These are phyloP conservation scores for Lepus americanus DNA, from an alignment of 2,113 vertebrate species.

Conservation along the genomic window DNA sequence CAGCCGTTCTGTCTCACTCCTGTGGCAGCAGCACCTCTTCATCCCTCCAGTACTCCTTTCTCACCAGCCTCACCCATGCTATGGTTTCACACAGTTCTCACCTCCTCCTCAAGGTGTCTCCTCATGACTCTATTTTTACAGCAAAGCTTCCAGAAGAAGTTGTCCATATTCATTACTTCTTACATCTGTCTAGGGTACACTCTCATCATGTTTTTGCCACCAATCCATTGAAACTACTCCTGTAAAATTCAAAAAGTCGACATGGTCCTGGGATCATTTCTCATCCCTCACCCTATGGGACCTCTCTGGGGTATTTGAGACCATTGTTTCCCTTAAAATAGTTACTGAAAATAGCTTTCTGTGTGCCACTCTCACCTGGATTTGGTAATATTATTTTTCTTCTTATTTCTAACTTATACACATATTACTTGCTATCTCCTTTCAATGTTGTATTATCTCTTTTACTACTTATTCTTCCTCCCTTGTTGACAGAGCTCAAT, in stretches of 20 bases:
- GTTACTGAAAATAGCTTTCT: neutral
- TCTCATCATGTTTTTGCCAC: neutral
- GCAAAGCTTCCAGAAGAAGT: neutral
- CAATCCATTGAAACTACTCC: neutral
- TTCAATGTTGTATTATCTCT: too few relatives aligned
- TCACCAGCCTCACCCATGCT: accelerated
- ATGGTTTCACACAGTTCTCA: neutral
- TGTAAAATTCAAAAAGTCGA: neutral
- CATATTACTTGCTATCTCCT: too few relatives aligned
- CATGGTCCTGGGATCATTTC: neutral
- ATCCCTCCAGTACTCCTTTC: neutral
- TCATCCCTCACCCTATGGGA: neutral
- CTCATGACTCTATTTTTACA: neutral
- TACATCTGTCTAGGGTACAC: accelerated
- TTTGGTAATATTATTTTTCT: neutral
- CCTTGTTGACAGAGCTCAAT: too few relatives aligned
- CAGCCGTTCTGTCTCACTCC: accelerated
- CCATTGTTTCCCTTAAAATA: neutral
- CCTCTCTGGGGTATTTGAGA: neutral
- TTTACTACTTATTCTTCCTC: accelerated
- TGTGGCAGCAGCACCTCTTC: too few relatives aligned
- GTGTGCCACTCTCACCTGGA: accelerated
- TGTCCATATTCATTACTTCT: neutral
- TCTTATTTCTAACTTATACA: too few relatives aligned
- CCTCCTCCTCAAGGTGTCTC: neutral